Conservation (phyloP, 2,797 vertebrate genomes). For the Cheirogaleus major region DNA sequence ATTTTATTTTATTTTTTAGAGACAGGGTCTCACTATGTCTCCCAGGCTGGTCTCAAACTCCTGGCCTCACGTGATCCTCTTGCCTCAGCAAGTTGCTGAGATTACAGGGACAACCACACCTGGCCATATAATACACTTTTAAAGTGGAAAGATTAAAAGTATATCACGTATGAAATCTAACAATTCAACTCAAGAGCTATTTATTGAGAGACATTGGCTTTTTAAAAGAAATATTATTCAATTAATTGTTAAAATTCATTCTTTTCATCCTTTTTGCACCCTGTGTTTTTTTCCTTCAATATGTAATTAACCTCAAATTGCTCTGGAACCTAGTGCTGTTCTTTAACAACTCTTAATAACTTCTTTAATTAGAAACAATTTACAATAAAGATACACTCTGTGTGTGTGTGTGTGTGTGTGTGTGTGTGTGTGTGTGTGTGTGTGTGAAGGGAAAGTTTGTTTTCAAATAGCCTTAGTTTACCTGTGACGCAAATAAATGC, state of each 20-base stretch:
- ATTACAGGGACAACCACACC: neutral
- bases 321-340: neutral
- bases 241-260: conserved; percentile 7
- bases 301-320: conserved; percentile 16
- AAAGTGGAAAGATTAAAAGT: conserved; percentile 28
- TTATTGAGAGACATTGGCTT: neutral
- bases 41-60: neutral
- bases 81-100: neutral
- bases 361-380: conserved; percentile 29
- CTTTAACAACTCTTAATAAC: neutral
- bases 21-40: neutral
- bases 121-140: neutral
- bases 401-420: neutral
- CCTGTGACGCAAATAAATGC: conserved; percentile 44
- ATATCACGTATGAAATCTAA: neutral
- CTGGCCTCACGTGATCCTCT: neutral
- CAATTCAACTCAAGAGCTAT: neutral
- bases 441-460: neutral
- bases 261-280: neutral
- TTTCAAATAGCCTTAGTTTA: conserved; percentile 56
- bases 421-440: neutral
- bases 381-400: neutral
- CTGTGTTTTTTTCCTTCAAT: neutral
- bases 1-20: neutral
- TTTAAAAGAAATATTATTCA: conserved; percentile 15